These are phyloP conservation scores for Centropyge bicolor DNA, from an alignment of 2,797 vertebrate species.

Conservation along the genomic window DNA sequence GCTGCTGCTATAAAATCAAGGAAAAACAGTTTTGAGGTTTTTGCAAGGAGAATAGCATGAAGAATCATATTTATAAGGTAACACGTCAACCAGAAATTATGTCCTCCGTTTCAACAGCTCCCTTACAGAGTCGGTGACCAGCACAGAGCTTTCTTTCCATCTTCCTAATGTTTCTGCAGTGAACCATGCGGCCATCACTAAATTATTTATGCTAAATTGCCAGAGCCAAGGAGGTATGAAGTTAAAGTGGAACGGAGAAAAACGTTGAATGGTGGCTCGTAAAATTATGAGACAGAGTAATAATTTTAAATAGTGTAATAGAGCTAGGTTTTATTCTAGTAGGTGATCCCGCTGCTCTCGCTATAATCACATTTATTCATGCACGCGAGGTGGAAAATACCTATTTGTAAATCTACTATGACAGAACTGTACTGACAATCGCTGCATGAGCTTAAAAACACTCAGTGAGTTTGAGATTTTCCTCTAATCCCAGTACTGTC, in stretches of 20 bases:
- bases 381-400: slow-evolving; percentile 65
- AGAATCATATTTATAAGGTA: slow-evolving; percentile 62
- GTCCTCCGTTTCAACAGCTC: slow-evolving; percentile 66
- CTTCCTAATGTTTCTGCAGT: slow-evolving; percentile 61
- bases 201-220: slow-evolving; percentile 72
- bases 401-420: slow-evolving; percentile 54
- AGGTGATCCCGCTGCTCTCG: slow-evolving; percentile 64
- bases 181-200: slow-evolving; percentile 67
- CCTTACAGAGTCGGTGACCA: slow-evolving; percentile 61
- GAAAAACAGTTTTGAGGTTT: slow-evolving; percentile 57
- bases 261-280: slow-evolving; percentile 64
- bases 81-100: slow-evolving; percentile 55
- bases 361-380: slow-evolving; percentile 67
- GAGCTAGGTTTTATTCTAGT: slow-evolving; percentile 71
- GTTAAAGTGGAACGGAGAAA: slow-evolving; percentile 50
- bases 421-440: slow-evolving; percentile 45
- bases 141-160: slow-evolving; percentile 63
- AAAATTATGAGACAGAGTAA: slow-evolving; percentile 71
- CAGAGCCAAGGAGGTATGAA: slow-evolving; percentile 63
- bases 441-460: slow-evolving; percentile 42
- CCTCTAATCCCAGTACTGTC: slow-evolving; percentile 21
- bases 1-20: slow-evolving; percentile 51
- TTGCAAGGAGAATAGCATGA: slow-evolving; percentile 37
- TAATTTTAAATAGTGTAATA: slow-evolving; percentile 70
- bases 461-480: slow-evolving; percentile 35